Evolutionary conservation across 2,113 vertebrate species (phyloP).

Genomic region (Erpornis zantholeuca): DNA sequence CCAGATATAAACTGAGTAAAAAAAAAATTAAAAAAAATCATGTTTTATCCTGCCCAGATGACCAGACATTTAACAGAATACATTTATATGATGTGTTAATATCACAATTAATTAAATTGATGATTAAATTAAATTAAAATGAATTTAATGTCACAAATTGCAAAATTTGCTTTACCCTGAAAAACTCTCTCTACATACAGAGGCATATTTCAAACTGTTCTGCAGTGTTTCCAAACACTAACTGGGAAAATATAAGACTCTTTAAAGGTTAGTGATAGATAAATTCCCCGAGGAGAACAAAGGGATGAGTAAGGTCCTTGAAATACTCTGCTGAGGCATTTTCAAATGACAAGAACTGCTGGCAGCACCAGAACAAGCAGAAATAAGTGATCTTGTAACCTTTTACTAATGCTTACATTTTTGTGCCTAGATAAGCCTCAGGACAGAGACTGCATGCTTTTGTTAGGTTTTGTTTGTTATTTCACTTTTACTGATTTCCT

Average conservation of each 20-base stretch:
- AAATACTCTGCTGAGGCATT: background rate
- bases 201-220: background rate
- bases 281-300: background rate
- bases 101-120: too few species aligned
- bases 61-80: background rate
- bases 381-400: background rate
- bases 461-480: background rate
- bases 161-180: background rate
- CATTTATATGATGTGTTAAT: background rate
- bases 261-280: background rate
- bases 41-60: background rate
- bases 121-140: too few species aligned
- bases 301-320: background rate
- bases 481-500: background rate
- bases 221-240: background rate
- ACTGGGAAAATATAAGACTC: background rate
- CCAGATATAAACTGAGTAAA: background rate
- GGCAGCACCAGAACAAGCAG: background rate
- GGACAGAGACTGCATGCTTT: background rate
- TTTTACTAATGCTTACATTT: background rate
- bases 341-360: background rate
- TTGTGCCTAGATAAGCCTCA: background rate
- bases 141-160: background rate
- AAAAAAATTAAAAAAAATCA: background rate
- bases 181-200: background rate